phyloP scores from a whole-genome alignment of 2,797 vertebrate species.

The Alca torda region DNA sequence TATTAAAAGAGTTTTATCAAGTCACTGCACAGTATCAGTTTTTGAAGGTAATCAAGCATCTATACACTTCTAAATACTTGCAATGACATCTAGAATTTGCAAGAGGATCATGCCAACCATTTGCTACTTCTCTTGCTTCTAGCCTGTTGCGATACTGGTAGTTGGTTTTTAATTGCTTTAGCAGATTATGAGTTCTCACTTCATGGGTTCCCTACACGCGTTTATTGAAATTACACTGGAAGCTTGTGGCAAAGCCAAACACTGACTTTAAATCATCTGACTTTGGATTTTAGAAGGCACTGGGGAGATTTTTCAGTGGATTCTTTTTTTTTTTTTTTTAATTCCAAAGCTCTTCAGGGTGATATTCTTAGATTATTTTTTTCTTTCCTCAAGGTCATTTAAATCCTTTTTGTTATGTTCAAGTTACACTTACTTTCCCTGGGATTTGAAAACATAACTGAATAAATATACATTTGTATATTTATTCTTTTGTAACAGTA shows the following conservation, averaged over 20 bases:
- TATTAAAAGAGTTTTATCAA: neutral
- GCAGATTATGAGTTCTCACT: neutral
- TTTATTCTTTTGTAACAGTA: neutral
- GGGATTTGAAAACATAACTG: neutral
- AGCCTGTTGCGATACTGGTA: neutral
- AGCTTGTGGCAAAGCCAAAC: neutral
- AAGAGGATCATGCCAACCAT: too few species aligned
- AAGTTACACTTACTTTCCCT: neutral
- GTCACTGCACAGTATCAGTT: fast-evolving
- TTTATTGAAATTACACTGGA: neutral
- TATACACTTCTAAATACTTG: neutral
- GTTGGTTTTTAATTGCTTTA: neutral
- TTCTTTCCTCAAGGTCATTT: neutral
- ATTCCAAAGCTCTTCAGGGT: neutral
- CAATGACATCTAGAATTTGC: neutral
- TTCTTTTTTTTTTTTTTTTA: neutral
- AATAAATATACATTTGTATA: neutral
- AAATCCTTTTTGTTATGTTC: neutral
- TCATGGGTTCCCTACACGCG: neutral
- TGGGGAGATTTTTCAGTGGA: neutral
- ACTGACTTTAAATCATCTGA: neutral
- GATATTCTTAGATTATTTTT: neutral
- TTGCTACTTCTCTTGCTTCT: neutral
- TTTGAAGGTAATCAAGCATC: neutral
- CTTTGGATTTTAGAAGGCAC: neutral